Evolutionary conservation across 2,113 vertebrate genomes (phyloP), one percentile per base, ranked within the genome.

Genomic region (Regulus satrapa): DNA sequence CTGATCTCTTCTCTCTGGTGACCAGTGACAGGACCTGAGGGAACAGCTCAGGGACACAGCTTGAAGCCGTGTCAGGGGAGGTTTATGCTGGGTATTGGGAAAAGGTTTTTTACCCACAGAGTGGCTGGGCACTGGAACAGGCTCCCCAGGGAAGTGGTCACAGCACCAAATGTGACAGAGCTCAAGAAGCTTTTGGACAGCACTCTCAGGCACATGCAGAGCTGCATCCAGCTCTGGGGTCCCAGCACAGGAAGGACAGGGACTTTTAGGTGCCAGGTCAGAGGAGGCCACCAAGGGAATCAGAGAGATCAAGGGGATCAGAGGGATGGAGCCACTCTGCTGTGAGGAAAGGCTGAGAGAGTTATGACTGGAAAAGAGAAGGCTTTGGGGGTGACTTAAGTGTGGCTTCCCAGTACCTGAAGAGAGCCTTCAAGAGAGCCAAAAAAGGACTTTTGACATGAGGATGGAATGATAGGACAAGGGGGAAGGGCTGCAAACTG

Each of bases 171-270:
- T 11, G 36, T 21, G 36, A 49, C 3, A 58, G 25, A 67, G 43
- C 17, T 14, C 52, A 26, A 36, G 43, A 76, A 58, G 31, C 31
- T 14, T 49, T 58, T 67, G 25, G 43, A 43, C 13, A 58, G 34
- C 1, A 1, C 26, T 51, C 17, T 58, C 17, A 32, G 62, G 21
- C 8, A 36, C 5, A 26, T 10, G 45, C 0, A 59, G 28, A 45
- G 25, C n/a, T 74, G 29, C 38, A 61, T 13, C n/a, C 61, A 75
- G 54, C 46, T 26, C 52, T 45, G 46, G 52, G 11, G 0, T n/a
- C 16, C 58, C 36, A 66, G 51, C 76, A 58, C 32, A 29, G 15
- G 1, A 88, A 72, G 6, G 8, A 41, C 49, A 56, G 0, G 41
- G 31, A 80, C 0, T 23, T 74, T 23, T 0, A 67, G 52, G 38